Evolutionary conservation across 2,797 vertebrate genomes (phyloP), one percentile per base, ranked within the genome.

Genomic region (Chlorospingus semifuscus): DNA sequence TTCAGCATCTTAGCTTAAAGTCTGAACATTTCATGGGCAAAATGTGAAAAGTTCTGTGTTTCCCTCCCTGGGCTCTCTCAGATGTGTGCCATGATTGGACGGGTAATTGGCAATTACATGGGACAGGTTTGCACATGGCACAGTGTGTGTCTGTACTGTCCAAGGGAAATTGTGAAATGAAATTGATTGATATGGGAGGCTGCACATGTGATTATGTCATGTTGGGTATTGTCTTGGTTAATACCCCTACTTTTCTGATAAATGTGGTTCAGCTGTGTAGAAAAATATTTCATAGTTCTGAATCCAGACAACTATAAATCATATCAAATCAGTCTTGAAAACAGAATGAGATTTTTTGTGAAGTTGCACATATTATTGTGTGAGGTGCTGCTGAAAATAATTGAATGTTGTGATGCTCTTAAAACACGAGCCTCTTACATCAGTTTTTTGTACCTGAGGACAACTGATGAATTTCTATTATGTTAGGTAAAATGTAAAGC

Each of bases 241-340:
- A 78, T 24, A 7, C 18, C n/a, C 21, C 23, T 71, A 2, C 36
- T 30, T 83, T 92, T 83, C 47, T 85, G 72, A 66, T 90, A 77
- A 90, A 93, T 92, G 59, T 30, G 27, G 24, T 85, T 89, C 83
- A 89, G 95, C 94, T 95, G 94, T 80, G 65, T 78, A 90, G 82
- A 71, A 89, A 83, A 55, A 34, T 47, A 56, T 88, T 81, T 89
- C 78, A 63, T 29, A 27, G 52, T 52, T 94, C 55, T 71, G 85
- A 95, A 83, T 71, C 49, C 27, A 15, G 64, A 92, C 55, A 36
- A 44, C 7, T 3, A 34, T 70, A 93, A 93, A 86, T 90, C 23
- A 36, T 65, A 68, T 55, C 12, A 81, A 92, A 65, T 87, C 39
- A 46, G 56, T 77, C 30, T 49, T 8, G 50, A 84, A 80, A 78